Evolutionary conservation across 2,113 vertebrate genomes (phyloP).

Genomic region (Anhinga anhinga): DNA sequence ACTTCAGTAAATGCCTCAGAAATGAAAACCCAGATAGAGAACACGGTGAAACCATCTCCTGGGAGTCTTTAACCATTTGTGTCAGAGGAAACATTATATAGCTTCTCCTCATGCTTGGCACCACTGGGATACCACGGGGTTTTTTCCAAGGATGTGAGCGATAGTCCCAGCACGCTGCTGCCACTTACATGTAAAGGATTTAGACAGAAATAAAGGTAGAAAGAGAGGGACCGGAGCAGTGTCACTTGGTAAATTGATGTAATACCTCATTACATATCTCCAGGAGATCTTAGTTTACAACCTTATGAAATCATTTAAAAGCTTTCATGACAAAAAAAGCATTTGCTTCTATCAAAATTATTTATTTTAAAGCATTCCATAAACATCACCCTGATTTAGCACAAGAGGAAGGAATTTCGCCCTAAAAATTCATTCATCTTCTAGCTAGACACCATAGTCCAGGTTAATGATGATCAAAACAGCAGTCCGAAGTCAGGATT

Average conservation of each 20-base stretch:
- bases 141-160: neutral
- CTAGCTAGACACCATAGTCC: neutral
- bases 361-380: neutral
- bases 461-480: neutral
- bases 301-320: neutral
- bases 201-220: neutral
- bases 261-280: neutral
- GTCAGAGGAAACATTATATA: neutral
- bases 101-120: neutral
- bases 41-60: neutral
- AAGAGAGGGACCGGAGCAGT: neutral
- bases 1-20: neutral
- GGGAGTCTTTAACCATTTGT: neutral
- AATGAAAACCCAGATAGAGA: neutral
- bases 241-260: neutral
- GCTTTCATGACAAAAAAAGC: neutral
- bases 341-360: neutral
- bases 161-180: neutral
- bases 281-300: neutral
- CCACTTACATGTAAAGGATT: neutral
- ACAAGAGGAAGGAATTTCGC: neutral
- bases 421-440: neutral
- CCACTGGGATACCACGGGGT: neutral
- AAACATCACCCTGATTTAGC: neutral
- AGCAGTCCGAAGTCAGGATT: neutral